These are phyloP conservation scores for Eristalis pertinax DNA, from an alignment of 2,888 invertebrate species.

Conservation along the genomic window DNA sequence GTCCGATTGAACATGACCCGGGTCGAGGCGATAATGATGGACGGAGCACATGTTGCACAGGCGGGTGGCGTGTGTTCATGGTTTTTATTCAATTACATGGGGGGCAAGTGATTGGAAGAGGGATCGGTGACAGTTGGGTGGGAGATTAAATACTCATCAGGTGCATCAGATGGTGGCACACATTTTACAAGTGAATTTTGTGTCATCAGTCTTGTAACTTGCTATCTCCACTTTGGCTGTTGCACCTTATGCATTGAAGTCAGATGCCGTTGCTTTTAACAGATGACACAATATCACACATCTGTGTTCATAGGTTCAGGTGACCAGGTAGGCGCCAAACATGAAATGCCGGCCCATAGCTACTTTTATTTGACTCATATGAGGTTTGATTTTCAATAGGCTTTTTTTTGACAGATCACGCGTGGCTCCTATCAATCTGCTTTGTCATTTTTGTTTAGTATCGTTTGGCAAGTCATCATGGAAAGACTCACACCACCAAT, in stretches of 20 bases:
- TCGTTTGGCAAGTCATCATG: too few relatives aligned
- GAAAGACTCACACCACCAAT: too few relatives aligned
- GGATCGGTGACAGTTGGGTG: background rate
- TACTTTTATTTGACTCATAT: too few relatives aligned
- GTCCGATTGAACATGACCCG: slow-evolving; percentile 16
- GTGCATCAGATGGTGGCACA: background rate
- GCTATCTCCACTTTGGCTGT: background rate
- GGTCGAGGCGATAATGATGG: slow-evolving; percentile 16
- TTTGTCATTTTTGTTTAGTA: too few relatives aligned
- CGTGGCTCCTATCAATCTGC: too few relatives aligned
- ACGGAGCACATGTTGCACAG: background rate
- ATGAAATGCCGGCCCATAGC: too few relatives aligned
- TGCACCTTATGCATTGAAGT: background rate
- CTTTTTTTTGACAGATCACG: too few relatives aligned
- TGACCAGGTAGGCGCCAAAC: too few relatives aligned
- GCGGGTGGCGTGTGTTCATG: background rate
- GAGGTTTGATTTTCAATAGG: too few relatives aligned
- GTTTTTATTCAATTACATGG: background rate
- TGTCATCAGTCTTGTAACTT: background rate
- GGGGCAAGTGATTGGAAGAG: background rate
- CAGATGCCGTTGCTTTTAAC: background rate
- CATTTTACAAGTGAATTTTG: background rate
- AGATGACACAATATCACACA: too few relatives aligned
- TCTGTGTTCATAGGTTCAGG: too few relatives aligned
- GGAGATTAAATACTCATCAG: background rate